Conservation (phyloP, 2,888 invertebrate genomes). For the Maniola hyperantus region DNA sequence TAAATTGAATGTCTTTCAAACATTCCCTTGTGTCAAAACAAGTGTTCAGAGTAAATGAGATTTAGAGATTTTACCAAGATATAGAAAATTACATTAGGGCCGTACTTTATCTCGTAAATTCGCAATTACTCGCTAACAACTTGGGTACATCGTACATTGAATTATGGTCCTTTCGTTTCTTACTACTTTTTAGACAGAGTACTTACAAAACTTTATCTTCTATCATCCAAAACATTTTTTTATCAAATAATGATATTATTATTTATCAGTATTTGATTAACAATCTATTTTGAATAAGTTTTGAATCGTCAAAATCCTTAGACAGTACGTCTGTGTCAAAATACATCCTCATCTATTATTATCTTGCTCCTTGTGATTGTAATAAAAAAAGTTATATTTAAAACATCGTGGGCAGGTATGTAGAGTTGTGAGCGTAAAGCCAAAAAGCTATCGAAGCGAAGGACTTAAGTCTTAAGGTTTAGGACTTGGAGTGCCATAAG, state of each 20-base stretch:
- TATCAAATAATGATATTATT: too few species aligned
- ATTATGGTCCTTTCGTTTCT: too few species aligned
- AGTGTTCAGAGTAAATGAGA: constrained; percentile 26
- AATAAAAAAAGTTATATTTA: not conserved
- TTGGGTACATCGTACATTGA: not conserved
- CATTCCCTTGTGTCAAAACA: constrained; percentile 29
- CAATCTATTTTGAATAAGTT: too few species aligned
- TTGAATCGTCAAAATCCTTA: too few species aligned
- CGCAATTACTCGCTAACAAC: not conserved
- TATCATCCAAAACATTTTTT: too few species aligned
- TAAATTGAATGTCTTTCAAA: constrained; percentile 37
- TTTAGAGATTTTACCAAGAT: constrained; percentile 25
- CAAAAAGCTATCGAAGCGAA: not conserved
- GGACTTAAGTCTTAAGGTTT: too few species aligned
- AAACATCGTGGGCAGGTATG: not conserved
- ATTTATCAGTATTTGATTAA: too few species aligned
- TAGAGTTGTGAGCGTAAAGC: not conserved
- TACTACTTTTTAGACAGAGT: not conserved
- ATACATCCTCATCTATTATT: too few species aligned
- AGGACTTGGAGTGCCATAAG: not conserved
- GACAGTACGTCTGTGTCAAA: too few species aligned
- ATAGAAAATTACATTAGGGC: constrained; percentile 19
- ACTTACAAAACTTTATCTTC: too few species aligned
- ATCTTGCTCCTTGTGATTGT: too few species aligned
- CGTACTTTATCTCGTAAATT: constrained; percentile 13